phyloP scores from a whole-genome alignment of 1,140 invertebrate species.

The Acromyrmex echinatior region DNA sequence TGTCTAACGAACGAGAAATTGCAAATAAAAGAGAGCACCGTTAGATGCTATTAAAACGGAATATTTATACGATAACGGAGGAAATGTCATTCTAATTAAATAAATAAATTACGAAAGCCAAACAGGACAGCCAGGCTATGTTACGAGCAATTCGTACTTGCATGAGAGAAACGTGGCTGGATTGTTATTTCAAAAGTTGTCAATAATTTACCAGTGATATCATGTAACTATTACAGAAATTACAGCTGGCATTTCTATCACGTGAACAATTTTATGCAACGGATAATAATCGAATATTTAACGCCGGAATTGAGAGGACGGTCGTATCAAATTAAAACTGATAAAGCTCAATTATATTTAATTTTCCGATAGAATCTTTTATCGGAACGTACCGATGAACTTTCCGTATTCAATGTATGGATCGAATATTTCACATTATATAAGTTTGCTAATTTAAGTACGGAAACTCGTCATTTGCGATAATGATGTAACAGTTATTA shows the following conservation, averaged over 20 bases:
- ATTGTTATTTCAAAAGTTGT: background rate
- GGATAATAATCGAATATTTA: conserved; percentile 31
- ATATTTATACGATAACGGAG: conserved; percentile 10
- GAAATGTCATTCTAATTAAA: conserved; percentile 36
- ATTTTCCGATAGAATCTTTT: background rate
- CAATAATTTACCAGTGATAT: background rate
- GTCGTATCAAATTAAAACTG: conserved; percentile 12
- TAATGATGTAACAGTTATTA: background rate
- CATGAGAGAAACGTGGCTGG: background rate
- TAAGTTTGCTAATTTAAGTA: background rate
- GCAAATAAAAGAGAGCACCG: conserved; percentile 18
- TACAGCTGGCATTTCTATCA: background rate
- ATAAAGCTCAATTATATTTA: conserved; percentile 17
- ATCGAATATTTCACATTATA: background rate
- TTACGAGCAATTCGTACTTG: background rate
- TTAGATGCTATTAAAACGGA: conserved; percentile 27
- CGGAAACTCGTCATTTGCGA: background rate
- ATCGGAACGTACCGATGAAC: background rate
- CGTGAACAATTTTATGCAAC: background rate
- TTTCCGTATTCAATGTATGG: background rate
- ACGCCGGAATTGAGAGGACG: background rate
- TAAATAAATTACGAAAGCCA: conserved; percentile 42
- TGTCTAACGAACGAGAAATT: conserved; percentile 49
- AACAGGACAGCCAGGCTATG: background rate
- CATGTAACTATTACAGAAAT: conserved; percentile 23